Evolutionary conservation across 2,888 invertebrate genomes (phyloP).

Genomic region (Penaeus monodon): DNA sequence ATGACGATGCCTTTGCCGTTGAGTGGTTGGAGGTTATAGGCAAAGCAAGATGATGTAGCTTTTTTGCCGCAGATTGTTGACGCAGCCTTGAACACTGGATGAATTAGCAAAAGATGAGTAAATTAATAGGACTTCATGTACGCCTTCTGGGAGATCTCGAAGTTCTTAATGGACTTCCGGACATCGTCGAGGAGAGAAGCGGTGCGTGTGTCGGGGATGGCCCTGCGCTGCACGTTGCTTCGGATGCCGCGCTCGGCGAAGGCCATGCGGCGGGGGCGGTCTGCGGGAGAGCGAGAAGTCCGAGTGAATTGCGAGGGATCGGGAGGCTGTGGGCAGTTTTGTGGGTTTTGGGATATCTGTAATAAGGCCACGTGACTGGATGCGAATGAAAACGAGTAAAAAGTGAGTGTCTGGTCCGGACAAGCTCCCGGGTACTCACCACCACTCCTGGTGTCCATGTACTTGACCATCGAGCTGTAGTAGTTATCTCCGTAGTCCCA

Average conservation of each 20-base stretch:
- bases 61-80: too few species aligned
- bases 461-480: conserved; percentile 63
- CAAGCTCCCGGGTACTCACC: background rate
- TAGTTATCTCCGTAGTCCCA: conserved; percentile 65
- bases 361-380: too few species aligned
- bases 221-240: conserved; percentile 50
- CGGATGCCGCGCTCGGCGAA: conserved; percentile 65
- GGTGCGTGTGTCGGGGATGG: conserved; percentile 60
- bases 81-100: conserved; percentile 6
- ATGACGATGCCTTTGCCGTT: too few species aligned
- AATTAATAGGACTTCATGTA: conserved; percentile 55
- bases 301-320: too few species aligned
- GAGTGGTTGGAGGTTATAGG: too few species aligned
- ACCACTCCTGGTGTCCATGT: conserved; percentile 55
- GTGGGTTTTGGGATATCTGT: too few species aligned
- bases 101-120: background rate
- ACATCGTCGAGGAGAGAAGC: conserved; percentile 60
- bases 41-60: too few species aligned
- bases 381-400: too few species aligned
- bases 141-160: conserved; percentile 61
- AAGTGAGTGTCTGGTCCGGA: too few species aligned
- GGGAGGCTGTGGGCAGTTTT: background rate
- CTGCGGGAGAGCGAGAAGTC: conserved; percentile 6
- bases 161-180: conserved; percentile 63
- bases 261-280: conserved; percentile 62